Percentiles rank a stretch among this genome's conserved stretches.
These are phyloP conservation scores for Melinaea menophilus DNA, from an alignment of 2,888 invertebrate genomes.

Conservation along the genomic window DNA sequence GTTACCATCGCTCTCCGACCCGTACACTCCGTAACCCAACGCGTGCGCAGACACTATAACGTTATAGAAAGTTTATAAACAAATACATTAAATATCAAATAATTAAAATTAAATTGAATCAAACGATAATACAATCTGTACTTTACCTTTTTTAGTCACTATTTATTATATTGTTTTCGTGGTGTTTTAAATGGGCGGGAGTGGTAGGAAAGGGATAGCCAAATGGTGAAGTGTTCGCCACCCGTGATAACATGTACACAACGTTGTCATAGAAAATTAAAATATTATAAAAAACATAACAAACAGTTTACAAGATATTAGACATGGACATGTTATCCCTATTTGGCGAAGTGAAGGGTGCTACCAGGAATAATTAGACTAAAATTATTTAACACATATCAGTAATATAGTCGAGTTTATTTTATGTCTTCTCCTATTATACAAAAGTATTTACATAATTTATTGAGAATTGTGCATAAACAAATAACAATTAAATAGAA, in stretches of 20 bases:
- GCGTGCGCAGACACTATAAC: conserved; percentile 75
- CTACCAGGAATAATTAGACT: conserved; percentile 79
- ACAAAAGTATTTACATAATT: conserved; percentile 79
- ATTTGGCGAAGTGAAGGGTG: conserved; percentile 77
- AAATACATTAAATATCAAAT: neutral
- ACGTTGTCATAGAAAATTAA: conserved; percentile 22
- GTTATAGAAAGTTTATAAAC: conserved; percentile 18
- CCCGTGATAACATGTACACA: conserved; percentile 70
- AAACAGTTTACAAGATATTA: conserved; percentile 18
- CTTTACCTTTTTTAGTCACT: neutral
- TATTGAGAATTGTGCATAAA: conserved; percentile 79
- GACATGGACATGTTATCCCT: conserved; percentile 74
- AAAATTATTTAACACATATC: conserved; percentile 77
- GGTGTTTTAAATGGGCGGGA: conserved; percentile 34
- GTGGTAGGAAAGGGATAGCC: conserved; percentile 59
- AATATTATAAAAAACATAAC: conserved; percentile 2
- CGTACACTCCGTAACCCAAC: conserved; percentile 79
- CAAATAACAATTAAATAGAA: conserved; percentile 79
- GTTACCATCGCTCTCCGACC: conserved; percentile 61
- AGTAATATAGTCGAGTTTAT: conserved; percentile 80
- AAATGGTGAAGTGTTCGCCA: conserved; percentile 57
- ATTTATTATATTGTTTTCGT: neutral
- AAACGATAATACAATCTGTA: neutral
- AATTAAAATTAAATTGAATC: conserved; percentile 13
- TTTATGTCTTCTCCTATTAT: conserved; percentile 77